Evolutionary conservation across 2,888 invertebrate species (phyloP).

Genomic region (Drosophila bunnanda): DNA sequence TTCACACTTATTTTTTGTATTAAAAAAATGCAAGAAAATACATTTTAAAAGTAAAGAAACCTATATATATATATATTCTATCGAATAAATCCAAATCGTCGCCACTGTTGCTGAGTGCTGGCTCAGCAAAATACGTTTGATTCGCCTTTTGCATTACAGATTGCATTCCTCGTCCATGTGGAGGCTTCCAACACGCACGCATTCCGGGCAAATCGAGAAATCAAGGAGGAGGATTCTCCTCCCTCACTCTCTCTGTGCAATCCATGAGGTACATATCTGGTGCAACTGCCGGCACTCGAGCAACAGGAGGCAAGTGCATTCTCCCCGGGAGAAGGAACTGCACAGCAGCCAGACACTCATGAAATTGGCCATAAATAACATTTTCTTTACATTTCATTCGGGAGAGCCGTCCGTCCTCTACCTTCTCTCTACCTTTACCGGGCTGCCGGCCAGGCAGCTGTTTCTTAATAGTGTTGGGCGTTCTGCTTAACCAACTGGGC

Average conservation of each 20-base stretch:
- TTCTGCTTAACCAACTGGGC: slow-evolving; percentile 72
- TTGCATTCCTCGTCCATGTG: slow-evolving; percentile 73
- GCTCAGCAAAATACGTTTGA: slow-evolving; percentile 65
- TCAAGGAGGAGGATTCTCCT: slow-evolving; percentile 3
- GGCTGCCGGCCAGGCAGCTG: slow-evolving; percentile 6
- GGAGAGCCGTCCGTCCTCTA: slow-evolving; percentile 35
- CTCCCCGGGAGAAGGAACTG: slow-evolving; percentile 23
- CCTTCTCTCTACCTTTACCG: slow-evolving; percentile 8
- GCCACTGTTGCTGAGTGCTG: slow-evolving; percentile 29
- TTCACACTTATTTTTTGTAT: neutral
- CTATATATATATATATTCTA: too few species aligned
- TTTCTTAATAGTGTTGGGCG: slow-evolving; percentile 53
- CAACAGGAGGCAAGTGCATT: slow-evolving; percentile 46
- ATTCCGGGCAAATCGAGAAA: slow-evolving; percentile 27
- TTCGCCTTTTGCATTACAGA: slow-evolving; percentile 78
- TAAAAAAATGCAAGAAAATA: neutral
- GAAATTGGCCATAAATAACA: slow-evolving; percentile 81
- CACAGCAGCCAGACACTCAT: slow-evolving; percentile 70
- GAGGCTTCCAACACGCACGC: slow-evolving; percentile 71
- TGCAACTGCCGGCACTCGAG: slow-evolving; percentile 49
- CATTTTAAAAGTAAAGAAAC: neutral
- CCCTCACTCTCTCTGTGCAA: slow-evolving; percentile 14
- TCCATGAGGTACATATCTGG: slow-evolving; percentile 12
- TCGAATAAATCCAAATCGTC: neutral
- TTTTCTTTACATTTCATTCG: slow-evolving; percentile 82